Evolutionary conservation across 1,140 invertebrate genomes (phyloP), one percentile per base, ranked within the genome.

Genomic region (Drosophila kepulauana): DNA sequence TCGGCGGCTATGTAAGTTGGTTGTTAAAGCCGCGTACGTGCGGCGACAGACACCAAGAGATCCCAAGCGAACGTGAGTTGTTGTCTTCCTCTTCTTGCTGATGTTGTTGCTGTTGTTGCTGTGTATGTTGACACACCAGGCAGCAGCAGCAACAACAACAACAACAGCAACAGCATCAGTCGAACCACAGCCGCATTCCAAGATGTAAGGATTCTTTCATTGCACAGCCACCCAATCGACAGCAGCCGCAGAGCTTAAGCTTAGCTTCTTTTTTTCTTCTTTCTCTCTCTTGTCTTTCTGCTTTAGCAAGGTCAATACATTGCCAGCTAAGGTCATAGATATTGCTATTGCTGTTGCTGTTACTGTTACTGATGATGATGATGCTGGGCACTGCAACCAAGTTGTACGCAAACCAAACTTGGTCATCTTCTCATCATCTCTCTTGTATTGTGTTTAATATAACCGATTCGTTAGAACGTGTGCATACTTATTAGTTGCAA

Each of bases 1-100:
- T 89, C 85, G 85, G 85, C 85, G 85, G 85, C 85, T 85, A 88
- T 88, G 85, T 88, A 89, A 89, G 85, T 85, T 79, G 85, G 70
- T 84, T 88, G 85, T 88, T 88, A 74, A 78, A 78, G 75, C 75
- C 75, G 52, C 65, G 85, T 89, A 89, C 85, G 85, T 89, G 85
- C 85, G 81, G 85, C 85, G 85, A 88, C 85, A 85, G 72, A 80
- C 84, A 48, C 61, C 61, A 64, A 81, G 64, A 70, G 78, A 48
- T 62, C 56, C 79, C 54, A 75, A 69, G 63, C 51, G 74, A 82
- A 82, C 80, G 70, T 82, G 80, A 65, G 69, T 41, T 64, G 51
- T 5, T 33, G 61, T 28, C 58, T 81, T 65, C 48, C 63, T 25
- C 48, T 43, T 68, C 49, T 62, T 61, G 66, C 35, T 66, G 62